Evolutionary conservation across 2,888 invertebrate genomes (phyloP), one percentile per base, ranked within the genome.

Genomic region (Drosophila kanekoi): DNA sequence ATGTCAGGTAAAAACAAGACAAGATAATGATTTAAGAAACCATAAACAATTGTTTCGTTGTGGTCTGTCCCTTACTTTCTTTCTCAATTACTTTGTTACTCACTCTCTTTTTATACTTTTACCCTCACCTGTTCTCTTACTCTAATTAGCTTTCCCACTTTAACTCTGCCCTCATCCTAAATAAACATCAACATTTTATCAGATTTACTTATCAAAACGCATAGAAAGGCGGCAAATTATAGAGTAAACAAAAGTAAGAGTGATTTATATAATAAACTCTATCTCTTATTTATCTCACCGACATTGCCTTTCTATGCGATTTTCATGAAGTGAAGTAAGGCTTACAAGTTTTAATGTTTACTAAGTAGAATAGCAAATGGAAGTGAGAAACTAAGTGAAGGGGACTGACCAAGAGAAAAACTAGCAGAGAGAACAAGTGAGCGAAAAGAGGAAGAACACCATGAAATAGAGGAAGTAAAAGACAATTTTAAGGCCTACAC

Each of bases 391-490:
- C 5, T 9, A 35, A 37, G 37, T 23, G 51, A 38, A 40, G 28
- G 28, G 16, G 16, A 38, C 13, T 52, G 11, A 16, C 10, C 20
- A 37, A 23, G 14, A 8, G 8, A 28, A 28, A 28, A 28, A 28
- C 28, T 11, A 3, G n/a, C 14, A 14, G 4, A n/a, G 11, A 23
- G 14, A 9, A 13, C 23, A 23, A 13, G 53, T 32, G 33, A n/a
- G 2, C 4, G 2, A 14, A 37, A 37, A 37, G n/a, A 40, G 20
- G n/a, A 8, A 35, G 3, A 10, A 28, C 28, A 28, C 28, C 16
- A 16, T 40, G 1, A 44, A 35, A 54, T 54, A 28, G 44, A 37
- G 52, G 43, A 43, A 54, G 43, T 54, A 1, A 16, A 44, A 4
- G 13, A 11, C n/a, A 20, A 6, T 11, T 33, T 20, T 33, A 18